A percentile compares a stretch with the other conserved stretches of the same genome.
These are phyloP conservation scores for Enteromius unitaeniatus DNA, from an alignment of 2,797 vertebrate species.

Conservation along the genomic window DNA sequence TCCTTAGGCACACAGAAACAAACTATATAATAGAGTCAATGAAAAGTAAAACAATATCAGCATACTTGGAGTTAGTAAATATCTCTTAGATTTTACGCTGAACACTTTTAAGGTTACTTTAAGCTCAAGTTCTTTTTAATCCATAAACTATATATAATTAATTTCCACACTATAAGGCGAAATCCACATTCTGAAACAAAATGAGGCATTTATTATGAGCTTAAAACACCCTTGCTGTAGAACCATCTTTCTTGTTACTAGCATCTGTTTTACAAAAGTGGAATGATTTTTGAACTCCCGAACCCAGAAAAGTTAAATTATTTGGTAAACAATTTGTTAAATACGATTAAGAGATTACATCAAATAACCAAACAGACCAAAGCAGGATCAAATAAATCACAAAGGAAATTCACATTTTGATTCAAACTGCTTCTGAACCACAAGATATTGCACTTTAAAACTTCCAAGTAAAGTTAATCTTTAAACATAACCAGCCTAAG, in stretches of 20 bases:
- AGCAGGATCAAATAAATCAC: conserved; percentile 7
- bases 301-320: background rate
- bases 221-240: background rate
- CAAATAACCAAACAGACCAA: background rate
- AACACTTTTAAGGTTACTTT: background rate
- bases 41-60: background rate
- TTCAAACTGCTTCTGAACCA: background rate
- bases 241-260: background rate
- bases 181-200: background rate
- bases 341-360: background rate
- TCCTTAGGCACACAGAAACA: background rate
- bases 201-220: conserved; percentile 9
- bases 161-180: background rate
- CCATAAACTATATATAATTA: background rate
- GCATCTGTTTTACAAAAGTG: background rate
- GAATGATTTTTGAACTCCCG: background rate
- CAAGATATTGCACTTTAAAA: conserved; percentile 22
- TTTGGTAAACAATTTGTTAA: background rate
- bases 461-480: background rate
- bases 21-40: background rate
- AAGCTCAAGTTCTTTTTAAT: background rate
- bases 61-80: background rate
- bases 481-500: background rate
- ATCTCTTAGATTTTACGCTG: background rate
- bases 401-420: conserved; percentile 25